phyloP scores from a whole-genome alignment of 1,140 invertebrate species.

The Hestina assimilis region DNA sequence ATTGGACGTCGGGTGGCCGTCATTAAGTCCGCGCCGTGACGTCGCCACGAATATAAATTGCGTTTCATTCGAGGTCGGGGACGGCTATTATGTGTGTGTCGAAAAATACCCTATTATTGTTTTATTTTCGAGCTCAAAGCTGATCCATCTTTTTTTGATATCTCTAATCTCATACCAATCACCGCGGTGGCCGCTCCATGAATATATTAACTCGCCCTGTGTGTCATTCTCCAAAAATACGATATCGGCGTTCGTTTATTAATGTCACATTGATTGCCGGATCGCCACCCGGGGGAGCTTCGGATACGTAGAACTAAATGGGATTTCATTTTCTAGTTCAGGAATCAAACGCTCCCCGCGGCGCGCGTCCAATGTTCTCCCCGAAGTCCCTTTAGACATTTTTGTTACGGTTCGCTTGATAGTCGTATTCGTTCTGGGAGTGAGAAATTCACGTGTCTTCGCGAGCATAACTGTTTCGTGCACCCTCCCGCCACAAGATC shows the following conservation, averaged over 20 bases:
- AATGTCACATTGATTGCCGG: constrained; percentile 58
- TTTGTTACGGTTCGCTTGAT: constrained; percentile 56
- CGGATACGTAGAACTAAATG: constrained; percentile 54
- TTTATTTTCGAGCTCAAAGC: constrained; percentile 38
- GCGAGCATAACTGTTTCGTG: constrained; percentile 52
- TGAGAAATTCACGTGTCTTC: constrained; percentile 36
- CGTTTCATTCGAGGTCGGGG: constrained; percentile 43
- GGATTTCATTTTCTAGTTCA: constrained; percentile 74
- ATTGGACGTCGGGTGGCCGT: constrained; percentile 40
- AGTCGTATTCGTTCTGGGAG: constrained; percentile 23
- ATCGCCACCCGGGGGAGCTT: constrained; percentile 38
- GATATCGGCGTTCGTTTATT: constrained; percentile 58
- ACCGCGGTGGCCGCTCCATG: constrained; percentile 57
- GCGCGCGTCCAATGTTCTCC: constrained; percentile 50
- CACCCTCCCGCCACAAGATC: constrained; percentile 43
- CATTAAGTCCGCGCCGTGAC: constrained; percentile 39
- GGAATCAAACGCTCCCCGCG: constrained; percentile 63
- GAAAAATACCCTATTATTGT: constrained; percentile 20
- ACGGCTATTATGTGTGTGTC: constrained; percentile 20
- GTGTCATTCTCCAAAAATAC: constrained; percentile 59
- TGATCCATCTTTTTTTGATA: constrained; percentile 53
- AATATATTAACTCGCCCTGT: constrained; percentile 69
- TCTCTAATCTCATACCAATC: constrained; percentile 55
- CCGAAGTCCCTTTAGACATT: constrained; percentile 48
- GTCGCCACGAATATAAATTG: constrained; percentile 43